phyloP scores from a whole-genome alignment of 2,888 invertebrate species.

The Tridacna crocea region DNA sequence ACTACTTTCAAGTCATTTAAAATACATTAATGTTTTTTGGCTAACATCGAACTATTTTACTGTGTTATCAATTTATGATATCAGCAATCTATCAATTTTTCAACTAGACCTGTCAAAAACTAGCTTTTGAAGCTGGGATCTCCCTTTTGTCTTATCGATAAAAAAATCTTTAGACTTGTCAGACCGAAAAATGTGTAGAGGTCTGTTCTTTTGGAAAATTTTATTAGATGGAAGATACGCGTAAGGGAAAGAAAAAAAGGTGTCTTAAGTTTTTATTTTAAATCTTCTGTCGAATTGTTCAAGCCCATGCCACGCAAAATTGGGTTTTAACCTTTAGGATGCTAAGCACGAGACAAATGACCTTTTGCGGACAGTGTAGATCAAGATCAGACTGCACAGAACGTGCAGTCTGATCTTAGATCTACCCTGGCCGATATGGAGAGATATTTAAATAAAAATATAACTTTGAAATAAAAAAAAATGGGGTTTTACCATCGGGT shows the following conservation, averaged over 20 bases:
- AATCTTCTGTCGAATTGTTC: neutral
- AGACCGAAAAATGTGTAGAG: slow-evolving; percentile 7
- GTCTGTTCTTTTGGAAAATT: too few relatives aligned
- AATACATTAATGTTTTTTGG: slow-evolving; percentile 50
- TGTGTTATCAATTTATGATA: slow-evolving; percentile 16
- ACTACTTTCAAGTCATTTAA: slow-evolving; percentile 53
- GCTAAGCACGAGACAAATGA: too few relatives aligned
- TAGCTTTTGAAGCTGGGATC: slow-evolving; percentile 14
- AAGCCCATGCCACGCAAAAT: too few relatives aligned
- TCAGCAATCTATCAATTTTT: slow-evolving; percentile 21
- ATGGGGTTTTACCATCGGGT: too few relatives aligned
- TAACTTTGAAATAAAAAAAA: too few relatives aligned
- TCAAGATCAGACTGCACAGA: too few relatives aligned
- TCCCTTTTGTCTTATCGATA: slow-evolving; percentile 12
- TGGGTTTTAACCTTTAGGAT: too few relatives aligned
- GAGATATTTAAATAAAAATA: too few relatives aligned
- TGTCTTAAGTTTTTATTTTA: neutral
- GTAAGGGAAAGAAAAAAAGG: neutral
- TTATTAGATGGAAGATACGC: neutral
- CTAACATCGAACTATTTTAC: slow-evolving; percentile 19
- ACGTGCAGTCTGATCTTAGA: too few relatives aligned
- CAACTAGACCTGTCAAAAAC: slow-evolving; percentile 13
- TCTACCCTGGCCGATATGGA: too few relatives aligned
- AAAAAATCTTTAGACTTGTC: slow-evolving; percentile 6
- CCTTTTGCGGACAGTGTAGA: too few relatives aligned